These are phyloP conservation scores for Tringa solitaria DNA, from an alignment of 2,113 vertebrate species.

Conservation along the genomic window DNA sequence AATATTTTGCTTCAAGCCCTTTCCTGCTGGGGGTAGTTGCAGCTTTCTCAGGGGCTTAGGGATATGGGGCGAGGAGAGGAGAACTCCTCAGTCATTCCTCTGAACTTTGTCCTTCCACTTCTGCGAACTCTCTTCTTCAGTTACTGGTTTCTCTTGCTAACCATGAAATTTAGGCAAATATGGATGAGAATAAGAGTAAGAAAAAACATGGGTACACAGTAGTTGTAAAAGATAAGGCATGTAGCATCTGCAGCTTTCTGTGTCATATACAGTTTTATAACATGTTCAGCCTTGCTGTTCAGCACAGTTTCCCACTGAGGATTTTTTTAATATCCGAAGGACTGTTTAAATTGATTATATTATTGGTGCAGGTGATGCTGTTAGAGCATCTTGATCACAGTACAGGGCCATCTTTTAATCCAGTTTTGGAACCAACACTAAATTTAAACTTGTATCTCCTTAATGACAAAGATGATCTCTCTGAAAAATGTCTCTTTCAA, in stretches of 20 bases:
- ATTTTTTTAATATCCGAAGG: background rate
- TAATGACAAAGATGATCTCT: background rate
- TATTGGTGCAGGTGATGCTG: background rate
- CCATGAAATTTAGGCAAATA: background rate
- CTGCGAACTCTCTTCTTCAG: background rate
- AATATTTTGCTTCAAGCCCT: background rate
- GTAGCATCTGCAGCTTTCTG: background rate
- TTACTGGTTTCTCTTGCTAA: background rate
- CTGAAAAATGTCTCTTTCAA: background rate
- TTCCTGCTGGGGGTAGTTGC: background rate
- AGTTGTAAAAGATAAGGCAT: background rate
- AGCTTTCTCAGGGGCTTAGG: background rate
- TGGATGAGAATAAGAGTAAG: background rate
- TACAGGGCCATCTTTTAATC: background rate
- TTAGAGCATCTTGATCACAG: background rate
- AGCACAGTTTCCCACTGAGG: background rate
- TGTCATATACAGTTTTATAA: background rate
- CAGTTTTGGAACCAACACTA: background rate
- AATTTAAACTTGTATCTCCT: background rate
- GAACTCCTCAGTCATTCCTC: rapidly evolving
- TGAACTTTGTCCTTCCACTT: background rate
- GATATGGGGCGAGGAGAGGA: background rate
- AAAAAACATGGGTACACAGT: background rate
- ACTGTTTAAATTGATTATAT: background rate
- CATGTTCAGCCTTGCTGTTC: background rate